Evolutionary conservation across 2,113 vertebrate genomes (phyloP).

Genomic region (Ascaphus truei): DNA sequence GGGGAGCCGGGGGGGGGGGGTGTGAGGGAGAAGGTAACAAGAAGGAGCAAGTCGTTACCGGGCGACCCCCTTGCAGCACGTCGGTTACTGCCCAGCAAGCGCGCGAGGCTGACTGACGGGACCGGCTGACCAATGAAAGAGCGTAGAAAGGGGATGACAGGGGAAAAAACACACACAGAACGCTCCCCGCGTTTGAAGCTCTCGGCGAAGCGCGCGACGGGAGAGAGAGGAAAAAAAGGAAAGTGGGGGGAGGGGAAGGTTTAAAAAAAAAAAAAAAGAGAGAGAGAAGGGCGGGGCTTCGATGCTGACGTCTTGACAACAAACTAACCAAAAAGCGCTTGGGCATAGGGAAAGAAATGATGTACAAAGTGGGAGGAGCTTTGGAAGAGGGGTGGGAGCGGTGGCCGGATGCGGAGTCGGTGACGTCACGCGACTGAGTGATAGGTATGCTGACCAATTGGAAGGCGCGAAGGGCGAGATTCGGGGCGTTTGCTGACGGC

Average conservation of each 20-base stretch:
- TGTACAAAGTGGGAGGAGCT: too few species aligned
- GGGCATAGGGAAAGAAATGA: too few species aligned
- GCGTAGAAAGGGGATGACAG: not conserved
- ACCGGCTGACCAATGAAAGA: not conserved
- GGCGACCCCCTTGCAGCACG: constrained; percentile 3
- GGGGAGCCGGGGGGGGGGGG: too few species aligned
- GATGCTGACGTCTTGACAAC: not conserved
- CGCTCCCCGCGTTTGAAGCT: not conserved
- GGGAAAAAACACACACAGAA: not conserved
- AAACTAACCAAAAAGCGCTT: too few species aligned
- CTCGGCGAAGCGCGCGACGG: not conserved
- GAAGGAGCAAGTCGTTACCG: not conserved
- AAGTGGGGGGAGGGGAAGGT: not conserved
- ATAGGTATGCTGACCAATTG: too few species aligned
- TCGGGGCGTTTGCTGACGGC: too few species aligned
- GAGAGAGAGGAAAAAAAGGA: not conserved
- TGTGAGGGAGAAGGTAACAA: too few species aligned
- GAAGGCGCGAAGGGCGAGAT: too few species aligned
- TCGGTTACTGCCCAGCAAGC: constrained; percentile 7
- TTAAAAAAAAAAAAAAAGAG: not conserved
- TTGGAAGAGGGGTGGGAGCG: too few species aligned
- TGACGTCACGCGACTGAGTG: too few species aligned
- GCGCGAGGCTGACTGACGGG: not conserved
- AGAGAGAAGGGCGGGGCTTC: not conserved
- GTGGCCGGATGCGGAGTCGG: not conserved